Conservation (phyloP, 2,888 invertebrate species). For the Beris morrisii region DNA sequence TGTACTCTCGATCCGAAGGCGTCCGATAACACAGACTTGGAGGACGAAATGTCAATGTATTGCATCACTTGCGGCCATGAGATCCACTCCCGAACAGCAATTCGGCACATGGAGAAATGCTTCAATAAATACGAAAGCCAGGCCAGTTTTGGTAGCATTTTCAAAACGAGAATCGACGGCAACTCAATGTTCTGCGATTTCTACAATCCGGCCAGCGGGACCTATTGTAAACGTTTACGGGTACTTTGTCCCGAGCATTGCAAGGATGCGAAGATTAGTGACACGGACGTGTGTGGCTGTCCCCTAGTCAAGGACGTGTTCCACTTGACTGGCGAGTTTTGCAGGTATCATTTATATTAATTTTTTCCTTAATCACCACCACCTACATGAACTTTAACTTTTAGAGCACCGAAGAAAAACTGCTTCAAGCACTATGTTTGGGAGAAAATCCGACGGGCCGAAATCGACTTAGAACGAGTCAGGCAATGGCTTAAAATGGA, state of each 20-base stretch:
- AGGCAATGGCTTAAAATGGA: constrained; percentile 92
- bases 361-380: constrained; percentile 29
- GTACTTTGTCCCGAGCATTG: constrained; percentile 98
- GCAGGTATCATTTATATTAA: constrained; percentile 54
- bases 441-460: constrained; percentile 92
- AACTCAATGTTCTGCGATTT: constrained; percentile 98
- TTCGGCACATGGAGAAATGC: constrained; percentile 97
- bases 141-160: constrained; percentile 93
- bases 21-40: constrained; percentile 64
- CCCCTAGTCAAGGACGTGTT: constrained; percentile 86
- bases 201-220: constrained; percentile 83
- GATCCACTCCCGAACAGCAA: constrained; percentile 86
- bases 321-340: constrained; percentile 82
- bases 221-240: constrained; percentile 93
- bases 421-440: constrained; percentile 92
- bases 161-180: constrained; percentile 91
- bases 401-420: constrained; percentile 77
- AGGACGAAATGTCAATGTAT: constrained; percentile 76
- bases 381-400: neutral
- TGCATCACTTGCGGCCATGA: constrained; percentile 98
- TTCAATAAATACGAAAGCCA: constrained; percentile 97
- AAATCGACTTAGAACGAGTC: constrained; percentile 93
- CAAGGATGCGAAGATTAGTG: constrained; percentile 87
- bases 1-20: constrained; percentile 66
- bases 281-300: constrained; percentile 90